A percentile compares a stretch with the other conserved stretches of the same genome.
phyloP scores from a whole-genome alignment of 2,888 invertebrate species.

The Chrysolina oricalcia region DNA sequence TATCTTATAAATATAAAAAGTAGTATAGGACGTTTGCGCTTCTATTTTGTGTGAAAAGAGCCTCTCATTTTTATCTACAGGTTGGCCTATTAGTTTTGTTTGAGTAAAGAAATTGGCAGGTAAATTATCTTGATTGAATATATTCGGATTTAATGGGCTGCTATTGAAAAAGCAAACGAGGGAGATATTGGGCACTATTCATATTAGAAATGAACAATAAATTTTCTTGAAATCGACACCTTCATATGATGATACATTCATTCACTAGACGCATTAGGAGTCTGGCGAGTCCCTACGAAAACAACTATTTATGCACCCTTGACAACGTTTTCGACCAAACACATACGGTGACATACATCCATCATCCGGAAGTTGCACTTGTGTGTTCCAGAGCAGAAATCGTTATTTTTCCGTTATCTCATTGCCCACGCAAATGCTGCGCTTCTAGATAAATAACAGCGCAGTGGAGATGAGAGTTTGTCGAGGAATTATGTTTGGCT shows the following conservation, averaged over 20 bases:
- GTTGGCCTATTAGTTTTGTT: too few species aligned
- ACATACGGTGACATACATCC: conserved; percentile 53
- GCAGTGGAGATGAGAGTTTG: conserved; percentile 13
- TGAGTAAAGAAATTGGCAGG: too few species aligned
- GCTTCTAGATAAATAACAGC: conserved; percentile 46
- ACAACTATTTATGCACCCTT: conserved; percentile 52
- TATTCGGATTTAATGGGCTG: neutral
- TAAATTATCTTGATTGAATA: too few species aligned
- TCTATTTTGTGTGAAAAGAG: too few species aligned
- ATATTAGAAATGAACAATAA: conserved; percentile 49
- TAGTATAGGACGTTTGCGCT: too few species aligned
- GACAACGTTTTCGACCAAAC: conserved; percentile 35
- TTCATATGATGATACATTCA: conserved; percentile 54
- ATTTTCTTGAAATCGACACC: conserved; percentile 53
- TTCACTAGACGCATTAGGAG: conserved; percentile 39
- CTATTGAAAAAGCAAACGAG: neutral
- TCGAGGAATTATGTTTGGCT: conserved; percentile 23
- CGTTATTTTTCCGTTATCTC: conserved; percentile 58
- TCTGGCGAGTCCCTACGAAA: conserved; percentile 27
- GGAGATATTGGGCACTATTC: neutral
- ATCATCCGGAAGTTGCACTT: conserved; percentile 53
- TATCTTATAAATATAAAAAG: too few species aligned
- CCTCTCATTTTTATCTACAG: too few species aligned
- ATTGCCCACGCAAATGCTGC: conserved; percentile 51
- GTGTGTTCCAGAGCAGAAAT: conserved; percentile 55